phyloP scores from a whole-genome alignment of 2,888 invertebrate species.

The Drosophila colorata region DNA sequence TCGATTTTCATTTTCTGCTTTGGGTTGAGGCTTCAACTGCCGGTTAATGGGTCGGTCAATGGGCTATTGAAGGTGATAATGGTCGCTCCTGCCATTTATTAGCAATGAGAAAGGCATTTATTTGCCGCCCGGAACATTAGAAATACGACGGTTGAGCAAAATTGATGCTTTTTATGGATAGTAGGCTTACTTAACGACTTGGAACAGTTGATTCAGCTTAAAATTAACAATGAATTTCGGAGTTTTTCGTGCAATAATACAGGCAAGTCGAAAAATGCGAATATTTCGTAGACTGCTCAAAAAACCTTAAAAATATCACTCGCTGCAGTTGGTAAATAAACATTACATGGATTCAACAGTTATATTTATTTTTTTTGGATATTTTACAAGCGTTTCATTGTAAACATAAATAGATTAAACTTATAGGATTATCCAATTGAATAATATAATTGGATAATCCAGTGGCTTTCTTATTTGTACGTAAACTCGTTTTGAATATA shows the following conservation, averaged over 20 bases:
- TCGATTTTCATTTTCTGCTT: slow-evolving; percentile 26
- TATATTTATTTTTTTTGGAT: slow-evolving; percentile 33
- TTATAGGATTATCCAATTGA: slow-evolving; percentile 31
- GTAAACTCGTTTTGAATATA: slow-evolving; percentile 59
- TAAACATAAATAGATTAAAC: slow-evolving; percentile 67
- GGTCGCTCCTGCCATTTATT: slow-evolving; percentile 27
- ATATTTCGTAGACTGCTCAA: not conserved
- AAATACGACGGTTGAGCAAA: slow-evolving; percentile 17
- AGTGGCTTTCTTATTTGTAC: slow-evolving; percentile 67
- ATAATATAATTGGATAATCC: slow-evolving; percentile 24
- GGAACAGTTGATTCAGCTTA: slow-evolving; percentile 29
- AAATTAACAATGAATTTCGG: not conserved
- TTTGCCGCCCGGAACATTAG: slow-evolving; percentile 10
- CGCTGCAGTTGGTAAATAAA: not conserved
- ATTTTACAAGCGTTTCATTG: slow-evolving; percentile 63
- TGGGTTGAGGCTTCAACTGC: slow-evolving; percentile 31
- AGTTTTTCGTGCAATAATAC: not conserved
- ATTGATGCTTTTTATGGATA: slow-evolving; percentile 37
- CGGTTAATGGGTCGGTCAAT: slow-evolving; percentile 41
- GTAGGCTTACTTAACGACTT: slow-evolving; percentile 17
- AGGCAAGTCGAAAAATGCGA: no score
- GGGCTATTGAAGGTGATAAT: slow-evolving; percentile 43
- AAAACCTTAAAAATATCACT: not conserved
- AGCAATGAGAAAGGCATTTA: slow-evolving; percentile 15
- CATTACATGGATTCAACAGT: slow-evolving; percentile 32